phyloP scores from a whole-genome alignment of 2,888 invertebrate species.

The Embidobia sp. region DNA sequence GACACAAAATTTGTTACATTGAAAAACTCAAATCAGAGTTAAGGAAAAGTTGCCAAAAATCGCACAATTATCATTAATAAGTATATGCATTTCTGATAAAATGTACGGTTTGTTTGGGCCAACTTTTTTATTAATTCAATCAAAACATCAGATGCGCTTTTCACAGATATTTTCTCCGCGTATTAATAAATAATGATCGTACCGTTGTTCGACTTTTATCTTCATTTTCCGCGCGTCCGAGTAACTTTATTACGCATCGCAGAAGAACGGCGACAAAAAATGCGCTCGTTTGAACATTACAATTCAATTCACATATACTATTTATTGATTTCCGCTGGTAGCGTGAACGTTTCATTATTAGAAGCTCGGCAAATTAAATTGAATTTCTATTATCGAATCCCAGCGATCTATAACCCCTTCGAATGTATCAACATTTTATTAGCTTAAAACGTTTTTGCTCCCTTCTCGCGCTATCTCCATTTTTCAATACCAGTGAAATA shows the following conservation, averaged over 20 bases:
- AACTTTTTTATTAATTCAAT: too few relatives aligned
- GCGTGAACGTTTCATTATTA: conserved; percentile 38
- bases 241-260: conserved; percentile 22
- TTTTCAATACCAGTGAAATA: not conserved
- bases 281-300: conserved; percentile 23
- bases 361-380: conserved; percentile 38
- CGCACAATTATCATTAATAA: too few relatives aligned
- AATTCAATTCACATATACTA: conserved; percentile 38
- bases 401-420: conserved; percentile 23
- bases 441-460: conserved; percentile 17
- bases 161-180: not conserved
- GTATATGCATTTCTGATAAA: too few relatives aligned
- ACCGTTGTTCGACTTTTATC: not conserved
- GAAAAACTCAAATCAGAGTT: too few relatives aligned
- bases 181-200: too few relatives aligned
- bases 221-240: not conserved
- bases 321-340: conserved; percentile 47
- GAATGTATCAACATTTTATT: conserved; percentile 40
- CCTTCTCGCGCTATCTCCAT: not conserved
- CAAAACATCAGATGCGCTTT: too few relatives aligned
- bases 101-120: too few relatives aligned
- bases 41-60: too few relatives aligned
- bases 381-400: conserved; percentile 45
- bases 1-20: too few relatives aligned
- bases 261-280: conserved; percentile 15